Percentiles rank a stretch among this genome's conserved stretches.
phyloP scores from a whole-genome alignment of 2,888 invertebrate species.

The Hirtodrosophila confusa region DNA sequence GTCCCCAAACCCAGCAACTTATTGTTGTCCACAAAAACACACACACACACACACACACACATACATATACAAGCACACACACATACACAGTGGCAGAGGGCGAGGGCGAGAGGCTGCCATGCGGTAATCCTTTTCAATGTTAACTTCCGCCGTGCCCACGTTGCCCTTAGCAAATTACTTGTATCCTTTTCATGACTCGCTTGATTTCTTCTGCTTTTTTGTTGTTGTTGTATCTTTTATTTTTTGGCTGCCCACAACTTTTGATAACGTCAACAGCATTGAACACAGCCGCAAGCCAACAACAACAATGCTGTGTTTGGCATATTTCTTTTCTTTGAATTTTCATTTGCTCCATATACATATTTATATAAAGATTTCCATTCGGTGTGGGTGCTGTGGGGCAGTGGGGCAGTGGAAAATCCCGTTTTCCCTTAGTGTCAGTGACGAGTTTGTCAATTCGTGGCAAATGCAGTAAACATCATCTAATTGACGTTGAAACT shows the following conservation, averaged over 20 bases:
- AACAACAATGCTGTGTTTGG: conserved; percentile 30
- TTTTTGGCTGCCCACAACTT: conserved; percentile 59
- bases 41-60: neutral
- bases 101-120: conserved; percentile 11
- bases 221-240: conserved; percentile 6
- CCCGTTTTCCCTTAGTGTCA: conserved; percentile 38
- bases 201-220: conserved; percentile 46
- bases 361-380: conserved; percentile 21
- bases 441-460: conserved; percentile 75
- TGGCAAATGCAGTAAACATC: conserved; percentile 77
- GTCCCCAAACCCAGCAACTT: conserved; percentile 43
- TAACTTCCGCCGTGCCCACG: conserved; percentile 70
- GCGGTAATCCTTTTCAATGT: conserved; percentile 80
- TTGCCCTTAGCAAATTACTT: conserved; percentile 78
- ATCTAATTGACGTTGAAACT: conserved; percentile 78
- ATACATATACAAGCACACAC: neutral
- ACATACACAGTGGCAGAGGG: too few relatives aligned
- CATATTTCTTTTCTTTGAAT: conserved; percentile 61
- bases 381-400: conserved; percentile 6
- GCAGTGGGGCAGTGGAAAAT: conserved; percentile 4
- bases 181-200: conserved; percentile 75
- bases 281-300: conserved; percentile 71
- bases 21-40: conserved; percentile 2
- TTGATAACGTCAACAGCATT: conserved; percentile 79
- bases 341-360: conserved; percentile 59